Evolutionary conservation across 2,113 vertebrate species (phyloP).

Genomic region (Odocoileus hemionus): DNA sequence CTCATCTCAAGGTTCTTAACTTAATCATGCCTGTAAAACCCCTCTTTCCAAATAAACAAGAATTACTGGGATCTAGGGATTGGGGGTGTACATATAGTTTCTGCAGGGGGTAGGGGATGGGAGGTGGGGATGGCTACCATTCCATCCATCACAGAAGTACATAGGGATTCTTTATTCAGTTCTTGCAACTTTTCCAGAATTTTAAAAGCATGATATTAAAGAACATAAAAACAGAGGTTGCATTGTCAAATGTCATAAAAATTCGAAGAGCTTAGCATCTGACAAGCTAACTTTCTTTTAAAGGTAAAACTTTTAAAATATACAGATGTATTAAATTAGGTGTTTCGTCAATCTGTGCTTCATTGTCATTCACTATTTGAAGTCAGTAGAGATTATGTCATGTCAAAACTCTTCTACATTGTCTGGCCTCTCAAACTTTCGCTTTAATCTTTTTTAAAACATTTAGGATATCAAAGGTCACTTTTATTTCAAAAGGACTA

Average conservation of each 20-base stretch:
- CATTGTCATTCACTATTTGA: not conserved
- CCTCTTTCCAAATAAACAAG: not conserved
- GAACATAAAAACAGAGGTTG: not conserved
- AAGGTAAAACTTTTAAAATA: not conserved
- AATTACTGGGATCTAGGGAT: not conserved
- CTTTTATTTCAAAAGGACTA: constrained; percentile 35
- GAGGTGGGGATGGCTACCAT: not conserved
- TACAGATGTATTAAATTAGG: not conserved
- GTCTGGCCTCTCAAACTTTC: not conserved
- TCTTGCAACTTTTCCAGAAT: not conserved
- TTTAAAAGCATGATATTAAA: not conserved
- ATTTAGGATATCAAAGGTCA: constrained; percentile 48
- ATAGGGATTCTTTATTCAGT: not conserved
- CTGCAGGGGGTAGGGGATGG: accelerated
- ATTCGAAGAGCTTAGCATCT: not conserved
- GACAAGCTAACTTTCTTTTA: not conserved
- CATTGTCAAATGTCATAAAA: not conserved
- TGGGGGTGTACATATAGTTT: not conserved
- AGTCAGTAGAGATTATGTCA: not conserved
- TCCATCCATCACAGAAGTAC: not conserved
- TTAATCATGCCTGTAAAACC: not conserved
- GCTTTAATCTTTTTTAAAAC: constrained; percentile 30
- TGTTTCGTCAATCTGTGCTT: not conserved
- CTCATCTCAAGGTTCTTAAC: not conserved
- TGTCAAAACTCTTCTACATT: not conserved